Percentiles rank a stretch among this genome's conserved stretches.
Evolutionary conservation across 2,113 vertebrate species (phyloP).

Genomic region (Tor tambroides): DNA sequence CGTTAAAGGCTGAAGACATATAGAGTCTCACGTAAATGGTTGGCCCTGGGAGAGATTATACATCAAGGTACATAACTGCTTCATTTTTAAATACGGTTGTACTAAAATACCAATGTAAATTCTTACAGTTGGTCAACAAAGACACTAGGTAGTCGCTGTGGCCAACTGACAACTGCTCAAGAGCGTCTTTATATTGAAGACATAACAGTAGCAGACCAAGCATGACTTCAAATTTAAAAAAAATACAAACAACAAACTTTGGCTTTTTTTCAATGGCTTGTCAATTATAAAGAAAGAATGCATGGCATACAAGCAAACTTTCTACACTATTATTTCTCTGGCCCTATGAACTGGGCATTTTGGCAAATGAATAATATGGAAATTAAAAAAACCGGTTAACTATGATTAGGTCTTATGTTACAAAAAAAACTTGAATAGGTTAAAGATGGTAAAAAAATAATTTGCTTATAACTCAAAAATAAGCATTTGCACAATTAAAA

Average conservation of each 20-base stretch:
- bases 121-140: slow-evolving; percentile 2
- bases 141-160: background rate
- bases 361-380: background rate
- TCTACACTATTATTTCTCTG: background rate
- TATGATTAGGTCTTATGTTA: background rate
- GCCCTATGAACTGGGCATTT: background rate
- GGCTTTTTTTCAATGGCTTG: slow-evolving; percentile 38
- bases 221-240: slow-evolving; percentile 4
- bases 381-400: background rate
- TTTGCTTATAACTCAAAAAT: no score
- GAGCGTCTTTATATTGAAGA: background rate
- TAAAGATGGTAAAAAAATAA: background rate
- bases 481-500: background rate
- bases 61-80: background rate
- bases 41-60: slow-evolving; percentile 21
- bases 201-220: slow-evolving; percentile 18
- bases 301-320: slow-evolving; percentile 10
- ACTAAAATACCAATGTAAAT: background rate
- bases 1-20: slow-evolving; percentile 26
- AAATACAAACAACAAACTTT: slow-evolving; percentile 26
- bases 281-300: background rate
- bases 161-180: background rate
- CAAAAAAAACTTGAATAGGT: background rate
- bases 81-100: background rate
- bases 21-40: slow-evolving; percentile 10